These are phyloP conservation scores for Autographa gamma DNA, from an alignment of 2,888 invertebrate genomes.

Conservation along the genomic window DNA sequence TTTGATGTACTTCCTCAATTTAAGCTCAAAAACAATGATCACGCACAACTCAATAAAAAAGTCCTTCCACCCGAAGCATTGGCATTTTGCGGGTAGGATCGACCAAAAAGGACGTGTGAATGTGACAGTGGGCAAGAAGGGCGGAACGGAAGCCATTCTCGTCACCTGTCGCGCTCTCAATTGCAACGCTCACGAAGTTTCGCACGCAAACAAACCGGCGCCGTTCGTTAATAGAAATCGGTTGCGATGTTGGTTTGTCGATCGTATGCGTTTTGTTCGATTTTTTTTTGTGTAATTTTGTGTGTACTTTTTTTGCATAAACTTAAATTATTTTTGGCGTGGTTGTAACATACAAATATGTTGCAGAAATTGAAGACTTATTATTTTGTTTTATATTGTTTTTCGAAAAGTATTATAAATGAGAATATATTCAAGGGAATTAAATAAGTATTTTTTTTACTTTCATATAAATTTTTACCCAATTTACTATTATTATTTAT, in stretches of 20 bases:
- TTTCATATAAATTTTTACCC: no score
- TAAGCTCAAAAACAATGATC: constrained; percentile 32
- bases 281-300: constrained; percentile 1
- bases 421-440: no score
- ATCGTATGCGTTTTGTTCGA: constrained; percentile 9
- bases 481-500: no score
- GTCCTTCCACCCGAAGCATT: constrained; percentile 34
- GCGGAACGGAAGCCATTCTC: constrained; percentile 59
- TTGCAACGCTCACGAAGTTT: constrained; percentile 68
- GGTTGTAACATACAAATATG: no score
- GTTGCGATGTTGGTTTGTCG: constrained; percentile 11
- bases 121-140: constrained; percentile 49
- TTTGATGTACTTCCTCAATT: constrained; percentile 21
- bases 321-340: no score
- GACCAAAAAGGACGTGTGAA: constrained; percentile 56
- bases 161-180: constrained; percentile 70
- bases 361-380: no score
- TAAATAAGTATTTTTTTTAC: no score
- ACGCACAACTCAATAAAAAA: constrained; percentile 35
- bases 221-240: constrained; percentile 45
- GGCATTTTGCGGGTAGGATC: constrained; percentile 39
- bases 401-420: no score
- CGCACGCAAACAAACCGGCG: constrained; percentile 58
- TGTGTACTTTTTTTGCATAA: no score
- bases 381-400: no score